Evolutionary conservation across 2,888 invertebrate species (phyloP), one percentile per base, ranked within the genome.

Genomic region (Lycia hirtaria): DNA sequence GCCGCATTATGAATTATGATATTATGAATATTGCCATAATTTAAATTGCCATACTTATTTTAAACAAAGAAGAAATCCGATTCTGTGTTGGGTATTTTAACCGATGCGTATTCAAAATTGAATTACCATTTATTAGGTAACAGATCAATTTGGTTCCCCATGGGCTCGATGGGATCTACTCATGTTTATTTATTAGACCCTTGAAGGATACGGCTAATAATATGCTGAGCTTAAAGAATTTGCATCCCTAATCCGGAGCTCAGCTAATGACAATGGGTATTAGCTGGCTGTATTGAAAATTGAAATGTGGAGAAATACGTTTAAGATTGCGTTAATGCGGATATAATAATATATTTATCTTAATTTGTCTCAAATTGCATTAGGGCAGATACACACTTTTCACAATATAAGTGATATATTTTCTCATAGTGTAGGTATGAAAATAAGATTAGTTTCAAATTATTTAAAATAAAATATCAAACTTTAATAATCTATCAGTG

Each of bases 121-220:
- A 81, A 85, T 83, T 85, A 84, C 73, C 84, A 83, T 85, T 85
- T 83, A 85, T 79, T 81, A 76, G 80, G 80, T 80, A 83, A 80
- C 80, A 76, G 79, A 82, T 81, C 75, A 75, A 81, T 78, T 83
- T 80, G 76, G 78, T 78, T 80, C 70, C 73, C 70, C 74, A 73
- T 80, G 74, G 77, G 77, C 73, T 75, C 75, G 72, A 81, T 79
- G 70, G 74, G 70, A 65, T 73, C 67, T 64, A 70, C 76, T 87
- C 84, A 88, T 87, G 88, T 87, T 84, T 87, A 88, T 88, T 87
- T 88, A 87, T 83, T 73, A 85, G 85, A 76, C 83, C 82, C 82
- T 81, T 76, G 76, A 83, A 79, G 81, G 83, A 83, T 79, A 72
- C 75, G 74, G 65, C 72, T 76, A 82, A 83, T 82, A 80, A 81